Evolutionary conservation across 64 coral and sea anemone genomes (phyloP).

Genomic region (Astreopora myriophthalma): DNA sequence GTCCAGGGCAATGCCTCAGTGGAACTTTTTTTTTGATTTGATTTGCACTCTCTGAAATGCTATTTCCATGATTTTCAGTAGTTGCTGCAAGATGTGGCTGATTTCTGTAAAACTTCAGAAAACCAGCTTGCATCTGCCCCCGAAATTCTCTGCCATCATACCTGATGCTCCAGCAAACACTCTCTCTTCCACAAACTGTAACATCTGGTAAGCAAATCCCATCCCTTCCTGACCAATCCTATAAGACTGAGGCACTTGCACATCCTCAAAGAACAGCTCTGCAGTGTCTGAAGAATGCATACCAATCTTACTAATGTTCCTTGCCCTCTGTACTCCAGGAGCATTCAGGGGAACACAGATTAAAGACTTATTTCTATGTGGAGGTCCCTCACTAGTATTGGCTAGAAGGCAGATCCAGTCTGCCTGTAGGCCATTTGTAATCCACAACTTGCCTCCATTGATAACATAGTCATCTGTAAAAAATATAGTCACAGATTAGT

Average conservation of each 20-base stretch:
- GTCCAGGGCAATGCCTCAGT: no score
- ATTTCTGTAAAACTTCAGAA: no score
- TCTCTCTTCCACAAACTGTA: constrained; percentile 99
- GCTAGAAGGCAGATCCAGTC: constrained; percentile 98
- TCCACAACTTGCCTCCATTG: constrained; percentile 99
- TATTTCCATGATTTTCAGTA: no score
- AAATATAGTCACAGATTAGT: neutral
- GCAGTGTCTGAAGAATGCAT: constrained; percentile 99
- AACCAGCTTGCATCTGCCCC: no score
- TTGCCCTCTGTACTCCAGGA: constrained; percentile 82
- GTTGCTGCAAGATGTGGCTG: no score
- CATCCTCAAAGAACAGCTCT: constrained; percentile 98
- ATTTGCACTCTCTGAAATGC: no score
- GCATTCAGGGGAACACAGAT: constrained; percentile 84
- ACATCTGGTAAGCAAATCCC: constrained; percentile 97
- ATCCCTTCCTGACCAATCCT: constrained; percentile 93
- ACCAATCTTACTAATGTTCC: constrained; percentile 89
- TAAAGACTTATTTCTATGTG: constrained; percentile 94
- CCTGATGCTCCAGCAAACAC: constrained; percentile 92
- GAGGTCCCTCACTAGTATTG: constrained; percentile 87
- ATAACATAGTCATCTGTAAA: constrained; percentile 93
- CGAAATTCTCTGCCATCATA: constrained; percentile 32
- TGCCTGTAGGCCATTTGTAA: constrained; percentile 96
- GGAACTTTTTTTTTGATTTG: no score
- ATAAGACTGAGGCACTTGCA: constrained; percentile 85